phyloP scores from a whole-genome alignment of 2,888 invertebrate genomes.

The Sussaba pulchella region DNA sequence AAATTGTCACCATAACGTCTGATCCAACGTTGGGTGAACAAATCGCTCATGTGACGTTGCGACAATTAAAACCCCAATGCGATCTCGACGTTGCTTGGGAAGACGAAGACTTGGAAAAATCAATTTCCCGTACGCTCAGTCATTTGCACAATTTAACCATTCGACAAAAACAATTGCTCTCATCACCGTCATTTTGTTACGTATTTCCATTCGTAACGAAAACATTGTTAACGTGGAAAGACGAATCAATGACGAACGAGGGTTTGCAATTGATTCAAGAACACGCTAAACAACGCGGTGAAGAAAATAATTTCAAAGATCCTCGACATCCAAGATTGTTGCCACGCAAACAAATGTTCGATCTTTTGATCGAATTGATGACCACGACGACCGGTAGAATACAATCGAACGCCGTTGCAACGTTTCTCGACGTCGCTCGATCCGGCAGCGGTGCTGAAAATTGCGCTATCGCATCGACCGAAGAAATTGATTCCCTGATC shows the following conservation, averaged over 20 bases:
- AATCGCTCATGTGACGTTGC: conserved; percentile 90
- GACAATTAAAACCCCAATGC: conserved; percentile 91
- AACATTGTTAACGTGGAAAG: conserved; percentile 85
- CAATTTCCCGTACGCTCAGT: conserved; percentile 88
- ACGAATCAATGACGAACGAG: conserved; percentile 87
- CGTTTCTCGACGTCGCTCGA: conserved; percentile 92
- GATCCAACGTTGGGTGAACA: conserved; percentile 86
- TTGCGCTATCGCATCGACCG: conserved; percentile 86
- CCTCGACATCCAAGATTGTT: conserved; percentile 91
- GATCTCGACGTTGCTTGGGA: conserved; percentile 92
- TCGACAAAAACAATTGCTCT: conserved; percentile 84
- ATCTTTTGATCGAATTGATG: conserved; percentile 91
- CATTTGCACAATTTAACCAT: conserved; percentile 86
- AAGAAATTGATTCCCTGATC: conserved; percentile 90
- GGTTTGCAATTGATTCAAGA: conserved; percentile 89
- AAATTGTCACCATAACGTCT: conserved; percentile 85
- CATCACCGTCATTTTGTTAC: conserved; percentile 93
- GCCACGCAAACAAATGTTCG: conserved; percentile 93
- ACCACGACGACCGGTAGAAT: conserved; percentile 89
- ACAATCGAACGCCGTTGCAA: conserved; percentile 91
- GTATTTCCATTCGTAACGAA: conserved; percentile 91
- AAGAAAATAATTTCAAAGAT: conserved; percentile 84
- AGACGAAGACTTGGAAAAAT: conserved; percentile 88
- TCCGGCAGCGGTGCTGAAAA: conserved; percentile 89
- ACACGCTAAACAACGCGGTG: conserved; percentile 89